These are phyloP conservation scores for Parazoanthus swiftii DNA, from an alignment of 92 coral and sea anemone species.

Conservation along the genomic window DNA sequence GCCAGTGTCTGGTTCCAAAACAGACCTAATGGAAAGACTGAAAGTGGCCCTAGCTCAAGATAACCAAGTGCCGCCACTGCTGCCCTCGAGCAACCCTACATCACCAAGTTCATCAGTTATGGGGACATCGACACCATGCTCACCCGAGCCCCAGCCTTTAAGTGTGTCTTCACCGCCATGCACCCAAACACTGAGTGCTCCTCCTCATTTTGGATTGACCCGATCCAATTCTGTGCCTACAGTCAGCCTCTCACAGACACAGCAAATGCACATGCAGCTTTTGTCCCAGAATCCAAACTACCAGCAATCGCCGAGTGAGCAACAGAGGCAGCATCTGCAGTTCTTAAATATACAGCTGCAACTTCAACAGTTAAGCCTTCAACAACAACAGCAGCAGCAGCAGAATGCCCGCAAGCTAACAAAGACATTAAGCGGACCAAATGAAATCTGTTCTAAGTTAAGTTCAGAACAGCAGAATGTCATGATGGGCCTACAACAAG, in stretches of 20 bases:
- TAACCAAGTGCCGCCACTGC: constrained; percentile 31
- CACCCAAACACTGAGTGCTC: constrained; percentile 34
- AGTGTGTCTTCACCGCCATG: constrained; percentile 44
- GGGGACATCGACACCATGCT: constrained; percentile 32
- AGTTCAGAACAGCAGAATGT: constrained; percentile 33
- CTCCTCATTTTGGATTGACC: constrained; percentile 21
- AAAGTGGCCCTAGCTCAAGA: constrained; percentile 54
- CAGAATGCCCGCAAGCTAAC: constrained; percentile 52
- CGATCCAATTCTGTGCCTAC: constrained; percentile 72
- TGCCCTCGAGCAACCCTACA: constrained; percentile 32
- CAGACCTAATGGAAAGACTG: constrained; percentile 84
- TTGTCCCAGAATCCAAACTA: constrained; percentile 74
- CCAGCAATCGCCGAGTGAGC: constrained; percentile 67
- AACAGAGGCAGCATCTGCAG: constrained; percentile 92
- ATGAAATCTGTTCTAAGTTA: constrained; percentile 32
- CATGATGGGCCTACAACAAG: constrained; percentile 35
- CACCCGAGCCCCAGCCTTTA: constrained; percentile 12
- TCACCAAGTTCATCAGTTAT: constrained; percentile 42
- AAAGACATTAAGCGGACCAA: constrained; percentile 25
- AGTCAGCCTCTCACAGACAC: constrained; percentile 51
- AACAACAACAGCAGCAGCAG: constrained; percentile 66
- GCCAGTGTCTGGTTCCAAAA: constrained; percentile 96
- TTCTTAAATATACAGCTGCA: constrained; percentile 92
- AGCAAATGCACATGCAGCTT: constrained; percentile 80
- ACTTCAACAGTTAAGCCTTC: constrained; percentile 81